Percentiles rank a stretch among this genome's conserved stretches.
Conservation (phyloP, 2,113 vertebrate species). For the Chionodraco myersi region DNA sequence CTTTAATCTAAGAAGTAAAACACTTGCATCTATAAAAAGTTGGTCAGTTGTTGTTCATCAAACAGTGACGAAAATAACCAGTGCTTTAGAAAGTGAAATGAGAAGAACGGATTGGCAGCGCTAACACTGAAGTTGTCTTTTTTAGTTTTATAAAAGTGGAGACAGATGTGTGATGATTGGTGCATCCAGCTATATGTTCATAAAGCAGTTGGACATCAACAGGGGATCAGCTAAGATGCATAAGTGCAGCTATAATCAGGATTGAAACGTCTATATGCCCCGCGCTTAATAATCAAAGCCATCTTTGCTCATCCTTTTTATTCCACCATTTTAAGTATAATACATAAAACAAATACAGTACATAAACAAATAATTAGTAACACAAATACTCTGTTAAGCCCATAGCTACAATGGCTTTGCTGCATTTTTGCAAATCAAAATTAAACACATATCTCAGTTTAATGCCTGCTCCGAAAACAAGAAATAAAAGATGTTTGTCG, state of each 20-base stretch:
- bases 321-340: slow-evolving; percentile 46
- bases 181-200: background rate
- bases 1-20: slow-evolving; percentile 3
- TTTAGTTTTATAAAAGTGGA: background rate
- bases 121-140: background rate
- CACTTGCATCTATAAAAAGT: background rate
- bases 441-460: slow-evolving; percentile 30
- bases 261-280: background rate
- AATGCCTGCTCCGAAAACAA: background rate
- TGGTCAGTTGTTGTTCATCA: slow-evolving; percentile 1
- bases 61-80: background rate
- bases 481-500: background rate
- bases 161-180: background rate
- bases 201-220: slow-evolving; percentile 1
- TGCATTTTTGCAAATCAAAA: slow-evolving; percentile 26
- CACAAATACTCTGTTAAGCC: slow-evolving; percentile 37
- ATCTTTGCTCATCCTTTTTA: slow-evolving; percentile 49
- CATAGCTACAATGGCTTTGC: slow-evolving; percentile 40
- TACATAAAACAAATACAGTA: slow-evolving; percentile 66
- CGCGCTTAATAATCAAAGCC: background rate
- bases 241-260: slow-evolving; percentile 19
- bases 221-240: background rate
- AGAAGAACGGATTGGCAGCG: background rate
- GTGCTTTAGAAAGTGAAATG: background rate
- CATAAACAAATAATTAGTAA: slow-evolving; percentile 47